These are phyloP conservation scores for Botia kubotai DNA, from an alignment of 2,797 vertebrate genomes.

Conservation along the genomic window DNA sequence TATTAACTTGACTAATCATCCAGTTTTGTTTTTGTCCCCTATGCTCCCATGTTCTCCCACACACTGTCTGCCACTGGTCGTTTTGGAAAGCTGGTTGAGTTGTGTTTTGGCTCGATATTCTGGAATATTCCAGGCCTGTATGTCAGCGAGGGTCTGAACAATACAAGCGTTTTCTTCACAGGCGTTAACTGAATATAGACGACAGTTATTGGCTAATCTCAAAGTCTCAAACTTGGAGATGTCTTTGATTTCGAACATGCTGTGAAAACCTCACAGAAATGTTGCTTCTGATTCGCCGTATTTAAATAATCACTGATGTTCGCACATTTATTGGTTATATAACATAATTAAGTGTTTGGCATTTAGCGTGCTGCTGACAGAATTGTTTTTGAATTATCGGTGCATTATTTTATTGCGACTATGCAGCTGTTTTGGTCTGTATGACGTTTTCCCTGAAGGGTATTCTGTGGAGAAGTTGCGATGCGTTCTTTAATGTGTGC, in stretches of 20 bases:
- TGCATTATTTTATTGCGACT: too few species aligned
- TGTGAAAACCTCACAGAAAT: constrained; percentile 14
- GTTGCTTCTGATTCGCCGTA: constrained; percentile 40
- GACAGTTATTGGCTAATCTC: constrained; percentile 20
- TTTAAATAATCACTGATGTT: constrained; percentile 19
- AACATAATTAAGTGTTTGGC: neutral
- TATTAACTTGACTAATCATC: too few species aligned
- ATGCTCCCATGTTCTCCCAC: constrained; percentile 1
- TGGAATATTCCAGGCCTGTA: neutral
- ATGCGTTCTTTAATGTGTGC: too few species aligned
- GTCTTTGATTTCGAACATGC: constrained; percentile 32
- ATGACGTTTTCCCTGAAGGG: too few species aligned
- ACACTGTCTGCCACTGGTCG: neutral
- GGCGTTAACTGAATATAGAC: neutral
- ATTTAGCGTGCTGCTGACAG: too few species aligned
- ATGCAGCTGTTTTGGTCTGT: too few species aligned
- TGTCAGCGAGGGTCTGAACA: neutral
- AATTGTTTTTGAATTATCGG: too few species aligned
- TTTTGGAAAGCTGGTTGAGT: neutral
- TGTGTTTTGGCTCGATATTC: neutral
- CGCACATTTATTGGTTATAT: too few species aligned
- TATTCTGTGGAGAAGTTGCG: too few species aligned
- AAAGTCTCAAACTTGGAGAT: neutral
- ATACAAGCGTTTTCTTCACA: neutral
- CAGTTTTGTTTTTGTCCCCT: too few species aligned